phyloP scores from a whole-genome alignment of 2,888 invertebrate species.

The Antheraea assamensis region DNA sequence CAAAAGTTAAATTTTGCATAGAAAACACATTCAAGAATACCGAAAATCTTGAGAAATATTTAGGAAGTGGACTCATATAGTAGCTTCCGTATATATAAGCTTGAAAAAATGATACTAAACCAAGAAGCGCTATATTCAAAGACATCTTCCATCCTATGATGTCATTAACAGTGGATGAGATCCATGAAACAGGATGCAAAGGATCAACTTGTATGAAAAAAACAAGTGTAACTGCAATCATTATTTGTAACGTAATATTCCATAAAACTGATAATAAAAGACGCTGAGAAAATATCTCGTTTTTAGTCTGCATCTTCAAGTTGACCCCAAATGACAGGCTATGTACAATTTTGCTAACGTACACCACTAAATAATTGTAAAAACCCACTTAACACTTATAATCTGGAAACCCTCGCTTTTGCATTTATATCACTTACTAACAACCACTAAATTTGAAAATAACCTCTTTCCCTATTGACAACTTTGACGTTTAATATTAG shows the following conservation, averaged over 20 bases:
- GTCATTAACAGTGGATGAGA: constrained; percentile 81
- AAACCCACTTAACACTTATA: background rate
- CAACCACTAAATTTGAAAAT: no score
- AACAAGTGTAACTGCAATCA: constrained; percentile 75
- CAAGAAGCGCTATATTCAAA: constrained; percentile 84
- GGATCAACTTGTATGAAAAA: constrained; percentile 84
- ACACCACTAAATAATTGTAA: background rate
- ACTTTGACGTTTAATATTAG: no score
- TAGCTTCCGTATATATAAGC: constrained; percentile 88
- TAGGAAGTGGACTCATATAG: constrained; percentile 83
- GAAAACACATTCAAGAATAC: constrained; percentile 85
- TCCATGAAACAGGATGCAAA: constrained; percentile 85
- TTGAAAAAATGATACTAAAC: constrained; percentile 85
- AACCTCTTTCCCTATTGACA: no score
- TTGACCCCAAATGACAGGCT: constrained; percentile 17
- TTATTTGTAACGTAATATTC: constrained; percentile 81
- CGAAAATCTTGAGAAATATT: constrained; percentile 85
- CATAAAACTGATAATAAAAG: constrained; percentile 82
- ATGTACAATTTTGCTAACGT: background rate
- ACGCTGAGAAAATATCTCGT: constrained; percentile 83
- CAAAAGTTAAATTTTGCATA: constrained; percentile 81
- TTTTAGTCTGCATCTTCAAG: constrained; percentile 60
- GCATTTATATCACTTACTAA: background rate
- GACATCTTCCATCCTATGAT: constrained; percentile 85
- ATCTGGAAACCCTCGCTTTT: background rate